Evolutionary conservation across 2,888 invertebrate species (phyloP), one percentile per base, ranked within the genome.

Genomic region (Apoda limacodes): DNA sequence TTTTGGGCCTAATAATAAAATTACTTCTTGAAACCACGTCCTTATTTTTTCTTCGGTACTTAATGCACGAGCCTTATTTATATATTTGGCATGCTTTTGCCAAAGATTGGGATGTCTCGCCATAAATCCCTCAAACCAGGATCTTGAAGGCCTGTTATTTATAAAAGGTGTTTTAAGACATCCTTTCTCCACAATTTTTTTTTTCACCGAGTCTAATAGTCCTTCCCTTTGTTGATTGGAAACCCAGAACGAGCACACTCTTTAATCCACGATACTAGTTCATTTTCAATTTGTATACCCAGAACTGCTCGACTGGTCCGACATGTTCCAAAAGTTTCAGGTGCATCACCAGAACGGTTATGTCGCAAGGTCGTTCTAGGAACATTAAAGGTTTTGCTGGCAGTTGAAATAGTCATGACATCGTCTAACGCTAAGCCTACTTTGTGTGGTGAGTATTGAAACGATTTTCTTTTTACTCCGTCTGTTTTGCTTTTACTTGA

Each of bases 271-370:
- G n/a, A n/a, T n/a, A n/a, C n/a, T n/a, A 44, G 33, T 38, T 33
- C 30, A 14, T 35, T 43, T 39, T 46, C 42, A 19, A 43, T 45
- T 34, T 43, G 14, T 6, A 17, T 40, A 35, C 45, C 42, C 30
- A 45, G 43, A 39, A 43, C 42, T 22, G 45, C 4, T 15, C 45
- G 42, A n/a, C n/a, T n/a, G 42, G 43, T 13, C 47, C 43, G n/a
- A 47, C 45, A 42, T 43, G 43, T n/a, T 25, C 43, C 44, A 34
- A 39, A 45, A 30, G 43, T 45, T 43, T 45, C 42, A 31, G 43
- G 40, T 24, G 40, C 35, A 9, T 42, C 22, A 17, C 40, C 39
- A 28, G 43, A 37, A 39, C 39, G 9, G 41, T 45, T 45, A 19
- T 42, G 35, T 4, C 37, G 41, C 36, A 45, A 39, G 13, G 41